Percentiles rank a stretch among this genome's conserved stretches.
These are phyloP conservation scores for Sipha maydis DNA, from an alignment of 2,888 invertebrate species.

Conservation along the genomic window DNA sequence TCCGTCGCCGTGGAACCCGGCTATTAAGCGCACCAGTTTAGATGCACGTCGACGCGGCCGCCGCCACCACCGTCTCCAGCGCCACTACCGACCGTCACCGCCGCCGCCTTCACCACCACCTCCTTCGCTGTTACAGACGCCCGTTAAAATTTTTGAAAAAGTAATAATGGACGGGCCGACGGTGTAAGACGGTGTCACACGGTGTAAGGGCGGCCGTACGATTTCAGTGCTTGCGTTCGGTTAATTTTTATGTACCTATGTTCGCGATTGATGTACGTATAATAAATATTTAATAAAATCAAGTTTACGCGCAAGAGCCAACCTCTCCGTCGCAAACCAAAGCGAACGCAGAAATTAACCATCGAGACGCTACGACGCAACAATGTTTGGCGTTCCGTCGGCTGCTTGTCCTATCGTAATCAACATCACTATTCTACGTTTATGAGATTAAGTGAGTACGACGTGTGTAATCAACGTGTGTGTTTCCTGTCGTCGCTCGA, in stretches of 20 bases:
- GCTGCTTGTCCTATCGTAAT: background rate
- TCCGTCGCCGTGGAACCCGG: background rate
- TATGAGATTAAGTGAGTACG: background rate
- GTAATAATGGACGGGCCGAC: background rate
- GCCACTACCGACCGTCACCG: background rate
- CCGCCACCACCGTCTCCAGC: background rate
- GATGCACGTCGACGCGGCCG: background rate
- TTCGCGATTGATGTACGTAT: background rate
- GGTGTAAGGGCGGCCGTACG: background rate
- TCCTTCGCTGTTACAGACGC: background rate
- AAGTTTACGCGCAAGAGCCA: background rate
- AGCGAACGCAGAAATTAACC: background rate
- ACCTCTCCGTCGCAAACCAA: background rate
- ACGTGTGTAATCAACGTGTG: background rate
- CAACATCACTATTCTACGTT: background rate
- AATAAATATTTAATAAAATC: background rate
- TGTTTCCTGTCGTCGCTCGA: background rate
- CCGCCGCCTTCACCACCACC: background rate
- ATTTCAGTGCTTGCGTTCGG: background rate
- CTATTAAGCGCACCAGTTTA: background rate
- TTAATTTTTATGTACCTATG: background rate
- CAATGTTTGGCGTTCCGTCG: background rate
- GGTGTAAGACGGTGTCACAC: background rate
- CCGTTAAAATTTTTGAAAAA: constrained; percentile 25
- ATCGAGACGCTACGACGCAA: background rate